Percentiles rank a stretch among this genome's conserved stretches.
Evolutionary conservation across 2,797 vertebrate species (phyloP).

Genomic region (Alca torda): DNA sequence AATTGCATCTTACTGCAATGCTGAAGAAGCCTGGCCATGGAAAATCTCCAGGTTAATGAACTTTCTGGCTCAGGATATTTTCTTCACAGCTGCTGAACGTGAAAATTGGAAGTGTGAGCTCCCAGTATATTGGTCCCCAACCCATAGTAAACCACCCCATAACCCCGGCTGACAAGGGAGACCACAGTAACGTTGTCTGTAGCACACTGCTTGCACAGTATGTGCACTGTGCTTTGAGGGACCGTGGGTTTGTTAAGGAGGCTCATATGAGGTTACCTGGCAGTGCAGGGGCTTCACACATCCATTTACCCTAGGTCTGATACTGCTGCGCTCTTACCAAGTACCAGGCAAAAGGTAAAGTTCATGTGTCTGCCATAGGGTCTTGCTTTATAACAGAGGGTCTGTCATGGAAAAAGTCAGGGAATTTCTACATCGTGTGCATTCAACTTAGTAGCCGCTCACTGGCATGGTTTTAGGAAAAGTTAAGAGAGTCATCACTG

Average conservation of each 20-base stretch:
- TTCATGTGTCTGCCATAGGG: not conserved
- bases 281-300: not conserved
- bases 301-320: not conserved
- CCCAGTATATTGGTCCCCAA: conserved; percentile 36
- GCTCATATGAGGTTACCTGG: not conserved
- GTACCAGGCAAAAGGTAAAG: not conserved
- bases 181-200: not conserved
- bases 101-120: conserved; percentile 51
- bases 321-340: rapidly evolving
- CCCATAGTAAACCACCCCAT: not conserved
- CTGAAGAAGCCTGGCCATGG: conserved; percentile 3
- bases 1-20: conserved; percentile 21
- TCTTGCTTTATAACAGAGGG: not conserved
- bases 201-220: not conserved
- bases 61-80: conserved; percentile 60
- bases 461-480: not conserved
- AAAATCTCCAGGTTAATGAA: conserved; percentile 47
- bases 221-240: not conserved
- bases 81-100: conserved; percentile 56
- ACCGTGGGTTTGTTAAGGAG: not conserved
- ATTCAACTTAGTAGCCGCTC: not conserved
- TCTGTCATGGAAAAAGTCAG: not conserved
- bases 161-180: not conserved
- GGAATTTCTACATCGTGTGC: not conserved
- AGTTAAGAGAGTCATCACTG: not conserved